Evolutionary conservation across 1,140 invertebrate genomes (phyloP), one percentile per base, ranked within the genome.

Genomic region (Camponotus floridanus): DNA sequence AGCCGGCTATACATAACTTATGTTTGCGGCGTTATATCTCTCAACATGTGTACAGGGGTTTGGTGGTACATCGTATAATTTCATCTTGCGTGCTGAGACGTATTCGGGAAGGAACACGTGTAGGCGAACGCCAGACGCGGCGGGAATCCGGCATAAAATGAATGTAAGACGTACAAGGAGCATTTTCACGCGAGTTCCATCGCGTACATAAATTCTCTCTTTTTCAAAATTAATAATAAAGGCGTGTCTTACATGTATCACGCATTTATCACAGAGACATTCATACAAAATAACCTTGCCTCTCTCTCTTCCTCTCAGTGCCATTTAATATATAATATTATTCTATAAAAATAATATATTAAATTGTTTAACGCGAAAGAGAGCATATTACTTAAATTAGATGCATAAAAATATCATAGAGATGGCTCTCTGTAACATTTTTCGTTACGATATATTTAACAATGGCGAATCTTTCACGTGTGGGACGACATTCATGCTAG

Each of bases 51-150:
- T 74, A 74, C 71, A 39, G 26, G 48, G 18, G 70, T 73, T 71
- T 31, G 70, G 36, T 73, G 68, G 68, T 83, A 83, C 68, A 48
- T 83, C 79, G 79, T 83, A 83, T 83, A 83, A 83, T 83, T 83
- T 83, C 79, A 74, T 83, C 79, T 83, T n/a, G 79, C 79, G 68
- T 74, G 79, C 55, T 55, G 55, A 51, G 48, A 74, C 79, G 55
- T 83, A 68, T 83, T 73, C 55, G 79, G 26, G 79, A 83, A 83
- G 79, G 45, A 83, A 83, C 79, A 83, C 79, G 68, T 83, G 79
- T 83, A 83, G 26, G 33, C 48, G 78, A 83, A 39, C 55, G 39
- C 39, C 51, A 48, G 67, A 83, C 68, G 68, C 79, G 55, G 68
- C 68, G 18, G 79, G 68, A 33, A 83, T 83, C 39, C 31, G 26